Base-by-base conservation (phyloP, 2,888 invertebrate genomes). In the Plagiodera versicolora region DNA sequence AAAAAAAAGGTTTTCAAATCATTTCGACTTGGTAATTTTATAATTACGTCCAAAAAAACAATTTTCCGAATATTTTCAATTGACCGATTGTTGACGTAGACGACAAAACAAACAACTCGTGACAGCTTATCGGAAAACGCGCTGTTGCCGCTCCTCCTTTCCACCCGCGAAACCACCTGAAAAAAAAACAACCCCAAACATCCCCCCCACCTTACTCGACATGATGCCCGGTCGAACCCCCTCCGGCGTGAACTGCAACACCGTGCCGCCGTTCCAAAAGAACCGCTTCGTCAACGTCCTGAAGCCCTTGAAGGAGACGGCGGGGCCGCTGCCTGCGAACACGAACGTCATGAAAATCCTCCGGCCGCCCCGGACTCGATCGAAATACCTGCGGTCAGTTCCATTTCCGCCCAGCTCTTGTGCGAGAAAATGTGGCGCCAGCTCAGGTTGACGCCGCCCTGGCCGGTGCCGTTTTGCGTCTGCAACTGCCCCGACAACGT, bases 401-500 rank as follows among this genome's bases (percentile, higher is more conserved):
- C 94, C 10, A 92, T 79, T 82, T 97, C 96, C 3, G 91, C 84
- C 94, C 95, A 95, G 11, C 93, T 90, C 77, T 89, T 91, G 56
- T 93, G 89, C 0, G 91, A 90, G 56, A 92, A 84, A 11, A 94
- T 83, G 71, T 93, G 86, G 61, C 92, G 85, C 71, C 91, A 89
- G 5, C 90, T 87, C 14, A 92, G 78, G 69, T 89, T 87, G 52
- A 96, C 85, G n/a, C 89, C 87, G 0, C 93, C 91, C 24, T 84
- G 83, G 45, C 94, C 94, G 64, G 88, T 91, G 16, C 97, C 96
- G 83, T 97, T 97, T 70, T 93, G 90, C 1, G 93, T 91, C 57
- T 87, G 89, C 56, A 94, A 83, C 71, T 90, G 89, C 6, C 94
- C 94, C 9, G 91, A 89, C 72, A 98, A 82, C 0, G 90, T 89